Evolutionary conservation across 1,140 invertebrate genomes (phyloP).

Genomic region (Aphidius ervi): DNA sequence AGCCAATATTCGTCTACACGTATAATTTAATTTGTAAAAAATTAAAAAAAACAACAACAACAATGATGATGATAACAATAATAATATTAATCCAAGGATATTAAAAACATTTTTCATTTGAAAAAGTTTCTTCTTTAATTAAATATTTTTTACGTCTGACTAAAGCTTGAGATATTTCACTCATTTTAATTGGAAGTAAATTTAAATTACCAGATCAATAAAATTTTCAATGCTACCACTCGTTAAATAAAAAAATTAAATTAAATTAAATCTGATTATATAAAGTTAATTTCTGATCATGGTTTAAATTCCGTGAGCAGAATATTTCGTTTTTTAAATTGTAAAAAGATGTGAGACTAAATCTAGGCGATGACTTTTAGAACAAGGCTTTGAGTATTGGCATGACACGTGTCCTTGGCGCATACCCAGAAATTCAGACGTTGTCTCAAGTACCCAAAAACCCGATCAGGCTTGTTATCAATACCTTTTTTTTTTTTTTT

Average conservation of each 20-base stretch:
- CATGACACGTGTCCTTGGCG: slow-evolving; percentile 17
- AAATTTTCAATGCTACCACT: too few relatives aligned
- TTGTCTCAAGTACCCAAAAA: slow-evolving; percentile 18
- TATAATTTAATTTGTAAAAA: slow-evolving; percentile 35
- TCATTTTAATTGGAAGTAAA: too few relatives aligned
- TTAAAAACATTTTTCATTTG: too few relatives aligned
- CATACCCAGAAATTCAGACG: slow-evolving; percentile 20
- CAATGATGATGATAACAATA: too few relatives aligned
- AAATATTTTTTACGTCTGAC: too few relatives aligned
- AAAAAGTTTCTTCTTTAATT: too few relatives aligned
- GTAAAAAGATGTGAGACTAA: neutral
- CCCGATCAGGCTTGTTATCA: slow-evolving; percentile 23
- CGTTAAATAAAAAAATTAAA: too few relatives aligned
- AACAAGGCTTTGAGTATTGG: slow-evolving; percentile 7
- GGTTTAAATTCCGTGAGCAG: slow-evolving; percentile 13
- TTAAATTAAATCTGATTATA: too few relatives aligned
- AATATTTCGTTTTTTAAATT: neutral
- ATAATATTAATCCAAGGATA: too few relatives aligned
- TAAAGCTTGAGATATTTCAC: too few relatives aligned
- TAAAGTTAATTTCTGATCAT: neutral
- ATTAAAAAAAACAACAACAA: too few relatives aligned
- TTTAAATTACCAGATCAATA: too few relatives aligned
- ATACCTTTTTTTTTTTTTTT: slow-evolving; percentile 8
- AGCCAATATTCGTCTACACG: slow-evolving; percentile 42
- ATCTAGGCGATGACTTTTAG: slow-evolving; percentile 6